phyloP scores from a whole-genome alignment of 2,113 vertebrate genomes.

The Egretta garzetta region DNA sequence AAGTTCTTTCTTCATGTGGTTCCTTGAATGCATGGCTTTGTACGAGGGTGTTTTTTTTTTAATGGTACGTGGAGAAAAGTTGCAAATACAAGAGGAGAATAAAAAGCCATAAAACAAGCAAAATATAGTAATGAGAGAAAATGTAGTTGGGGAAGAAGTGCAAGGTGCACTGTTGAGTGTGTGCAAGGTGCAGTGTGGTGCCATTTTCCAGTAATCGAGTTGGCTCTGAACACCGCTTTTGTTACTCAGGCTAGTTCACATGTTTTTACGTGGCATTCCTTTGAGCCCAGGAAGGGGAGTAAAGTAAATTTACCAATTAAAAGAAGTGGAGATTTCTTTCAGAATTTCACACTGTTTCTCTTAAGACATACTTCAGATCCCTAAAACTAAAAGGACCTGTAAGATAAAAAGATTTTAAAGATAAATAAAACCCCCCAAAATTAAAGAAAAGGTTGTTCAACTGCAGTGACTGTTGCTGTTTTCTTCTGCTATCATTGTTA shows the following conservation, averaged over 20 bases:
- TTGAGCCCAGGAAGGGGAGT: not conserved
- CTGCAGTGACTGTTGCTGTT: not conserved
- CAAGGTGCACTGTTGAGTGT: fast-evolving
- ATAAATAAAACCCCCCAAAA: not conserved
- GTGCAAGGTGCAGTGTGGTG: not conserved
- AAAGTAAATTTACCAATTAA: not conserved
- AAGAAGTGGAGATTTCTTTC: not conserved
- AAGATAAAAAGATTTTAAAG: not conserved
- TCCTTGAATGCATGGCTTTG: not conserved
- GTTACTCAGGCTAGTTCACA: not conserved
- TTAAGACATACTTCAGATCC: not conserved
- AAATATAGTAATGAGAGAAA: not conserved
- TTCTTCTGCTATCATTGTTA: not conserved
- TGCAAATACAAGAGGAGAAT: not conserved
- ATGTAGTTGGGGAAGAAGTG: not conserved
- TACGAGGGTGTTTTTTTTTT: not conserved
- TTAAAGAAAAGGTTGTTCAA: not conserved
- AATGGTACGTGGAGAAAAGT: not conserved
- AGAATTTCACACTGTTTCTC: not conserved
- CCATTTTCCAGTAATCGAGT: not conserved
- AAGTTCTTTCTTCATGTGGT: not conserved
- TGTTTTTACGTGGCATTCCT: not conserved
- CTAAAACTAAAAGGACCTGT: not conserved
- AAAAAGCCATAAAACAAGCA: not conserved
- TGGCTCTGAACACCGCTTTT: not conserved